These are phyloP conservation scores for Ancistrus triradiatus DNA, from an alignment of 2,113 vertebrate genomes.

Conservation along the genomic window DNA sequence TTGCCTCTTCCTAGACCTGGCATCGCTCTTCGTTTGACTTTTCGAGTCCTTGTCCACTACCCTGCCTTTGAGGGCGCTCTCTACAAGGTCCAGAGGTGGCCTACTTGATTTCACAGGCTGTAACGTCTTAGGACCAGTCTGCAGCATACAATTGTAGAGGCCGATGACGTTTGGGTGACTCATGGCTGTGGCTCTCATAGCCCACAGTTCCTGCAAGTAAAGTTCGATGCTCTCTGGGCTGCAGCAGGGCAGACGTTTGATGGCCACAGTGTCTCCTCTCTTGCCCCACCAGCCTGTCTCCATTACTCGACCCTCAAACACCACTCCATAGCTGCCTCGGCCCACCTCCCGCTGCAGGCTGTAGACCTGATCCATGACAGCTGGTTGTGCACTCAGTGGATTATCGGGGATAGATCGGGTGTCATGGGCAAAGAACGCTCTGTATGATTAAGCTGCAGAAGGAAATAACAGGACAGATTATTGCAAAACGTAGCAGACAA, in stretches of 20 bases:
- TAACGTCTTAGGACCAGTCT: conserved; percentile 62
- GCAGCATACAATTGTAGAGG: conserved; percentile 69
- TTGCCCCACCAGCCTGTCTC: conserved; percentile 61
- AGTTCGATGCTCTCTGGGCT: conserved; percentile 89
- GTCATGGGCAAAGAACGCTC: not conserved
- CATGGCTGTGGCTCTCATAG: conserved; percentile 80
- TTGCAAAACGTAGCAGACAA: no score
- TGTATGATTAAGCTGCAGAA: conserved; percentile 1
- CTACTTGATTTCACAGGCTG: conserved; percentile 63
- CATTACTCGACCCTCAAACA: conserved; percentile 78
- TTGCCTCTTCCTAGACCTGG: conserved; percentile 54
- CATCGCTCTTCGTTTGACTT: conserved; percentile 12
- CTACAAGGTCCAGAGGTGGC: conserved; percentile 83
- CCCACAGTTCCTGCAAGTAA: conserved; percentile 91
- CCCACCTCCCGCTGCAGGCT: conserved; percentile 85
- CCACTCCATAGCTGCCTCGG: conserved; percentile 90
- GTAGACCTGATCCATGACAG: conserved; percentile 74
- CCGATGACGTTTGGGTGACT: conserved; percentile 86
- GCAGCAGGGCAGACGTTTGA: conserved; percentile 87
- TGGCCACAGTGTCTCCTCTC: conserved; percentile 72
- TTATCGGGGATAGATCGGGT: no score
- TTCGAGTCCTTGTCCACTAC: conserved; percentile 32
- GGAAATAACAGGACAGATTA: not conserved
- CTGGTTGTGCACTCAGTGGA: not conserved
- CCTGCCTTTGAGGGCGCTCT: conserved; percentile 86